Evolutionary conservation across 2,888 invertebrate species (phyloP).

Genomic region (Spatulosminthurus flaviceps): DNA sequence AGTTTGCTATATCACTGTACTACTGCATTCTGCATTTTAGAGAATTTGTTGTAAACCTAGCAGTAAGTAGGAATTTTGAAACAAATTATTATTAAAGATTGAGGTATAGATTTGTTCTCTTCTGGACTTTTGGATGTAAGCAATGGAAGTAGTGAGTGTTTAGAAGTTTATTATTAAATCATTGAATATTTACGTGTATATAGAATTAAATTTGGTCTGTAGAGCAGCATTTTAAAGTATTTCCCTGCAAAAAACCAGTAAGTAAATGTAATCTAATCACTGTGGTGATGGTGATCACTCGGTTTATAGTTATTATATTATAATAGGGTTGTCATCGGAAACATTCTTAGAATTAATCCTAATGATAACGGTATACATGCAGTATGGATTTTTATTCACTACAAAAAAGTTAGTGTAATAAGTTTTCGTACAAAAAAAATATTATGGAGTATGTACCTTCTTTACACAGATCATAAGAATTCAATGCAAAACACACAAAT

Average conservation of each 20-base stretch:
- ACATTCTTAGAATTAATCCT: neutral
- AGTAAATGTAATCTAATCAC: neutral
- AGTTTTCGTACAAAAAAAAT: neutral
- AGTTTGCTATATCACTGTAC: conserved; percentile 13
- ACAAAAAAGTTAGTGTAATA: conserved; percentile 3
- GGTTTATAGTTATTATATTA: neutral
- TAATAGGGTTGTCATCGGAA: neutral
- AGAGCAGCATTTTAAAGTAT: neutral
- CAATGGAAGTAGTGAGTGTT: neutral
- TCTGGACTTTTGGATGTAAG: too few species aligned
- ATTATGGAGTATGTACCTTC: conserved; percentile 18
- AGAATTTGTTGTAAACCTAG: neutral
- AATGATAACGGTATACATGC: neutral
- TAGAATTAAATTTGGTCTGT: neutral
- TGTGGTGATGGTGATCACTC: conserved; percentile 2
- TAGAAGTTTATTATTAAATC: conserved; percentile 1
- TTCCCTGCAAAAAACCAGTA: neutral
- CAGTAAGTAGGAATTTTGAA: neutral
- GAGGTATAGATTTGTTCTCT: neutral
- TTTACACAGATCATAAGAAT: neutral
- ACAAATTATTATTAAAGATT: too few species aligned
- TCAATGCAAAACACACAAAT: too few species aligned
- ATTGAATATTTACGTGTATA: conserved; percentile 14
- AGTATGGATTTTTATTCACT: conserved; percentile 22
- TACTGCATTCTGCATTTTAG: neutral